Evolutionary conservation across 23 tunicate species (phyloP).

Genomic region (Trididemnum clinides): DNA sequence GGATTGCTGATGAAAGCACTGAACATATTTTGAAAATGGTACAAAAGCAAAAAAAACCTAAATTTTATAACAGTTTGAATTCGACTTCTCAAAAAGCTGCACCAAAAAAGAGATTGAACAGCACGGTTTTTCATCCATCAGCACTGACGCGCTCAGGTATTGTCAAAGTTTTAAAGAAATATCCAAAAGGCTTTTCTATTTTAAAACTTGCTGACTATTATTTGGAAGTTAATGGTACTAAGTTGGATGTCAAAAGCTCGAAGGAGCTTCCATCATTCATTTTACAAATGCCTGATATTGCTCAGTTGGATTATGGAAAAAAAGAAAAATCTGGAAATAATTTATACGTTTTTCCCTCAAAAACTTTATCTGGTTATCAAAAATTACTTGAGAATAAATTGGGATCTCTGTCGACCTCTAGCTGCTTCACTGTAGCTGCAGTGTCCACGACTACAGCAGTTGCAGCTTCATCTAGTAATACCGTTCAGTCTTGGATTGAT

Average conservation of each 20-base stretch:
- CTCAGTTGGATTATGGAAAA: constrained; percentile 63
- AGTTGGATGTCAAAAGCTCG: constrained; percentile 9
- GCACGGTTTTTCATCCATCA: background rate
- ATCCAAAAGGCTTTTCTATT: constrained; percentile 59
- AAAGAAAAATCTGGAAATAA: constrained; percentile 56
- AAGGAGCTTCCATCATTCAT: constrained; percentile 5
- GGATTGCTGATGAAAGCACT: constrained; percentile 72
- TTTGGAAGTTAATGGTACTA: constrained; percentile 43
- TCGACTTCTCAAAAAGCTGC: background rate
- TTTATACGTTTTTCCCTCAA: constrained; percentile 62
- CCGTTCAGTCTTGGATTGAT: too few species aligned
- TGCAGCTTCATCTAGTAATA: too few species aligned
- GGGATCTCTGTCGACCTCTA: too few species aligned
- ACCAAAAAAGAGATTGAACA: background rate
- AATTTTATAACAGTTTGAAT: constrained; percentile 10
- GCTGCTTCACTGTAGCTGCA: too few species aligned
- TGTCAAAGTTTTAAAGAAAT: constrained; percentile 26
- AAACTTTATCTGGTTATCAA: constrained; percentile 2
- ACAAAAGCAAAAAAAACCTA: constrained; percentile 56
- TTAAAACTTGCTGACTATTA: constrained; percentile 47
- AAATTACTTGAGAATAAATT: background rate
- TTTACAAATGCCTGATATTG: constrained; percentile 51
- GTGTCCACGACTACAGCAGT: too few species aligned
- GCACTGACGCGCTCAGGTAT: constrained; percentile 42
- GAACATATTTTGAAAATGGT: constrained; percentile 70